These are phyloP conservation scores for Synanthedon formicaeformis DNA, from an alignment of 2,888 invertebrate genomes.

Conservation along the genomic window DNA sequence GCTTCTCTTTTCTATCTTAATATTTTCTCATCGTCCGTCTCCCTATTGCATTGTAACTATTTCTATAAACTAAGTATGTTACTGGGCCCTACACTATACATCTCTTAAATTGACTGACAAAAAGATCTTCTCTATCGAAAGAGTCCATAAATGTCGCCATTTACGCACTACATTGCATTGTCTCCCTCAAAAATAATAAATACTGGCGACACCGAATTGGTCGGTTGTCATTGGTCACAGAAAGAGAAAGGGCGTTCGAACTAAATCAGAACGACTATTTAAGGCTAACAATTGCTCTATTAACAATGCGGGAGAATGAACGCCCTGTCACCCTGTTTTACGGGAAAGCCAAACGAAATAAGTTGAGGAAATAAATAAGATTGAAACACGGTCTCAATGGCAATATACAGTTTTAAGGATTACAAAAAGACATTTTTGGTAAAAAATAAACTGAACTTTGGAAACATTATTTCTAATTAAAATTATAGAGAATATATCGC, in stretches of 20 bases:
- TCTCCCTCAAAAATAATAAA: conserved; percentile 6
- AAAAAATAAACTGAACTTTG: too few relatives aligned
- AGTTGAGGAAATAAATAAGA: too few relatives aligned
- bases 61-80: too few relatives aligned
- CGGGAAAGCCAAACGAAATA: conserved; percentile 25
- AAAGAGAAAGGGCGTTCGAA: background rate
- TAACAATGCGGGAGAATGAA: conserved; percentile 31
- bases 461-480: too few relatives aligned
- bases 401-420: too few relatives aligned
- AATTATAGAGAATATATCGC: too few relatives aligned
- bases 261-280: conserved; percentile 1
- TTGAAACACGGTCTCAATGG: too few relatives aligned
- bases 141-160: conserved; percentile 1
- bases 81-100: background rate
- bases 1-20: too few relatives aligned
- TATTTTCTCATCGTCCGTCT: too few relatives aligned
- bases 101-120: conserved; percentile 5
- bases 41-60: too few relatives aligned
- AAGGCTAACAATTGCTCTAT: conserved; percentile 34
- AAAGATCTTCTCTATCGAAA: background rate
- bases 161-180: conserved; percentile 5
- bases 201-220: conserved; percentile 1
- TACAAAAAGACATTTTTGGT: too few relatives aligned
- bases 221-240: background rate
- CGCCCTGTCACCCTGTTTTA: conserved; percentile 17